Percentiles rank a stretch among this genome's conserved stretches.
These are phyloP conservation scores for Drosophila prosaltans DNA, from an alignment of 1,140 invertebrate genomes.

Conservation along the genomic window DNA sequence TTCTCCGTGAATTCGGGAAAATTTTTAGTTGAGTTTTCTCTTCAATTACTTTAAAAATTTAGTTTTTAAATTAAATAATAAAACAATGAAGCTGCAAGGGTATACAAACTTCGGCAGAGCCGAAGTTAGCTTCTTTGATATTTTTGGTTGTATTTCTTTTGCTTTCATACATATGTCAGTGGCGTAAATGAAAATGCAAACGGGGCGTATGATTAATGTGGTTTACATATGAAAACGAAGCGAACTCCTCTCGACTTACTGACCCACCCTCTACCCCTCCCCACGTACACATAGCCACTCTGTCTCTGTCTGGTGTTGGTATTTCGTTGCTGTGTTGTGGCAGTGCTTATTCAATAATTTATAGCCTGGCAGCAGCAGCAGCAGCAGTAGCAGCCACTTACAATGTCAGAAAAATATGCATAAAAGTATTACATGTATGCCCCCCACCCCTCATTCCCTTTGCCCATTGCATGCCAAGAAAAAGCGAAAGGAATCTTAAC, in stretches of 20 bases:
- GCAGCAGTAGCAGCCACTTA: slow-evolving; percentile 77
- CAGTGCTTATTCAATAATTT: slow-evolving; percentile 81
- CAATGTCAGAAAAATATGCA: slow-evolving; percentile 81
- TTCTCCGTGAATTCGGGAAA: too few species aligned
- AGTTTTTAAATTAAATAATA: too few species aligned
- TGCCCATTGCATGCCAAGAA: too few species aligned
- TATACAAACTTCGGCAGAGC: too few species aligned
- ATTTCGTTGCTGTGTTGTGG: slow-evolving; percentile 43
- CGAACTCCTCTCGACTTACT: slow-evolving; percentile 26
- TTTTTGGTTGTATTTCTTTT: slow-evolving; percentile 14
- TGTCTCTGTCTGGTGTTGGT: slow-evolving; percentile 33
- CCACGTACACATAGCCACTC: slow-evolving; percentile 16
- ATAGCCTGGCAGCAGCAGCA: slow-evolving; percentile 60
- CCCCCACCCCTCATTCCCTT: slow-evolving; percentile 34
- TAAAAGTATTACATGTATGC: slow-evolving; percentile 79
- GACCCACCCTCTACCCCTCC: too few species aligned
- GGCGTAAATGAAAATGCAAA: slow-evolving; percentile 80
- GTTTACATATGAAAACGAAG: slow-evolving; percentile 78
- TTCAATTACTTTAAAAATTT: too few species aligned
- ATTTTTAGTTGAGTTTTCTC: too few species aligned
- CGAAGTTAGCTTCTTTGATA: too few species aligned
- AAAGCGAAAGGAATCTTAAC: slow-evolving; percentile 16
- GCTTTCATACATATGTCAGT: slow-evolving; percentile 74
- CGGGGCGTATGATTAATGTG: slow-evolving; percentile 81
- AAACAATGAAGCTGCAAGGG: too few species aligned